phyloP scores from a whole-genome alignment of 1,140 invertebrate species.

The Drosophila azteca region DNA sequence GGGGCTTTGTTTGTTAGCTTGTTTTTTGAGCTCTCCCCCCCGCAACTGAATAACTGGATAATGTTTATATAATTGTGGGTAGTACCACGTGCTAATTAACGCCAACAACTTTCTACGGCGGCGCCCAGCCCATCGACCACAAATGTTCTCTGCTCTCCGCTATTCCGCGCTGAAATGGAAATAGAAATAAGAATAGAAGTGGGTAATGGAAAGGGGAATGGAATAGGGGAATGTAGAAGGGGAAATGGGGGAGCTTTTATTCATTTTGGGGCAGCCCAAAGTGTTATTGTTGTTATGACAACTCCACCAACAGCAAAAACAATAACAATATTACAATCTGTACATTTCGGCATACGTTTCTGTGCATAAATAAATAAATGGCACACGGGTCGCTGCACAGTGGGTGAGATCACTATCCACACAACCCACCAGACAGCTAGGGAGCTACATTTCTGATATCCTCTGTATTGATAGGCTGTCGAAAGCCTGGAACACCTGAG shows the following conservation, averaged over 20 bases:
- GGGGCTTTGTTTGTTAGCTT: slow-evolving; percentile 31
- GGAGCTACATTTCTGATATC: too few relatives aligned
- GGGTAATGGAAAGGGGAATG: slow-evolving; percentile 13
- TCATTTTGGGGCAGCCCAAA: slow-evolving; percentile 31
- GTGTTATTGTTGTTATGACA: slow-evolving; percentile 49
- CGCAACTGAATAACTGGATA: slow-evolving; percentile 51
- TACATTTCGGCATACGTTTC: slow-evolving; percentile 21
- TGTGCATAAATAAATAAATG: slow-evolving; percentile 17
- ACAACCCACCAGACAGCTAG: too few relatives aligned
- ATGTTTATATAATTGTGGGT: slow-evolving; percentile 76
- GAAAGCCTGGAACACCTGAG: too few relatives aligned
- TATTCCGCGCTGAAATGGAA: neutral
- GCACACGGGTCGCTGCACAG: slow-evolving; percentile 22
- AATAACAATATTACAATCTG: slow-evolving; percentile 28
- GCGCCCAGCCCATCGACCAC: slow-evolving; percentile 25
- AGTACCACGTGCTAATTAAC: slow-evolving; percentile 57
- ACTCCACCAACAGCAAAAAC: slow-evolving; percentile 38
- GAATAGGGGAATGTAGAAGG: too few relatives aligned
- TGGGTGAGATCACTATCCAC: neutral
- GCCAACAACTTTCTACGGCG: slow-evolving; percentile 41
- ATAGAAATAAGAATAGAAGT: too few relatives aligned
- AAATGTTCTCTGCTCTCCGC: slow-evolving; percentile 34
- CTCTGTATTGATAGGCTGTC: too few relatives aligned
- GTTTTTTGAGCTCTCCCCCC: slow-evolving; percentile 24
- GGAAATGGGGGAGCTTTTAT: slow-evolving; percentile 17